These are phyloP conservation scores for Solea solea DNA, from an alignment of 2,113 vertebrate species.

Conservation along the genomic window DNA sequence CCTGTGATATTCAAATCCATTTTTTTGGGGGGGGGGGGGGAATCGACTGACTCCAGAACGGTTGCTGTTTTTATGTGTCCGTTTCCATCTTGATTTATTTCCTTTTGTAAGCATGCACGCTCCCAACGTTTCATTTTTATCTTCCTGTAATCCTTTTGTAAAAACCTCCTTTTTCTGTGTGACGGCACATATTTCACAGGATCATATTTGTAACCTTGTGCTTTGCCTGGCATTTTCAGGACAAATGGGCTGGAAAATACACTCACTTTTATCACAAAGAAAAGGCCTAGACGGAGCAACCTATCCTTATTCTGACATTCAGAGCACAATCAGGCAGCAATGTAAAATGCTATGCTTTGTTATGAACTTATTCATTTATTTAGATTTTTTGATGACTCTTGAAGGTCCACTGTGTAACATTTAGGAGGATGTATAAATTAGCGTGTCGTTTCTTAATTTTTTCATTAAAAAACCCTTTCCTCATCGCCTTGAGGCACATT, in stretches of 20 bases:
- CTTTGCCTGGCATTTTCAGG: background rate
- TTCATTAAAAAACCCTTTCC: no score
- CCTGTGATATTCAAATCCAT: conserved; percentile 36
- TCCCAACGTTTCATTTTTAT: background rate
- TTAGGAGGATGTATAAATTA: background rate
- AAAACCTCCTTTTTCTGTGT: background rate
- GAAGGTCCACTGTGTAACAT: no score
- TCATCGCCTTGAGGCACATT: no score
- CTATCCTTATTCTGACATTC: background rate
- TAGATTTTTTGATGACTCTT: no score
- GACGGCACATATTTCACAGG: background rate
- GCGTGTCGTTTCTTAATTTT: no score
- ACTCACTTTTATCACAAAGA: background rate
- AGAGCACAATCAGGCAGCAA: background rate
- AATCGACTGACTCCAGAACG: background rate
- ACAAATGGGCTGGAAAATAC: background rate
- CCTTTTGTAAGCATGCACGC: background rate
- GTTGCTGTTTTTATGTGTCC: background rate
- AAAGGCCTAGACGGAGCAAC: no score
- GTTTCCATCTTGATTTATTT: background rate
- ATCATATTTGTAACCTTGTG: background rate
- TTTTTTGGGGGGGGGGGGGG: background rate
- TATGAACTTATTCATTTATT: no score
- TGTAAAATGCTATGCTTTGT: conserved; percentile 9
- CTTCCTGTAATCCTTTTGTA: background rate